Base-by-base conservation (phyloP, 2,888 invertebrate genomes). In the Conistra vaccinii region DNA sequence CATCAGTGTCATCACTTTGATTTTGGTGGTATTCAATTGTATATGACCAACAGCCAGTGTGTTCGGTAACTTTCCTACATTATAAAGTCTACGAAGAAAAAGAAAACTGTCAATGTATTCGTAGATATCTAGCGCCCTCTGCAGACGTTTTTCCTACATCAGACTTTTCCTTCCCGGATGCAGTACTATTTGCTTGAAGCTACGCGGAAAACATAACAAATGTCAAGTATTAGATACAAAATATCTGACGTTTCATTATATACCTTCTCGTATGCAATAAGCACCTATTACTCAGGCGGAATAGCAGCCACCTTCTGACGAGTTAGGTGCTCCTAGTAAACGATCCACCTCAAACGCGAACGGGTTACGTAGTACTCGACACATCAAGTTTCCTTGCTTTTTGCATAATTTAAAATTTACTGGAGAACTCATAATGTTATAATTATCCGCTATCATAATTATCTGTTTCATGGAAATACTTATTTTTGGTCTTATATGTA, bases 211-310 rank as follows among this genome's bases (percentile, higher is more conserved):
- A 51, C 81, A 81, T 81, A 85, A 71, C 7, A 32, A 66, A 53
- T 45, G 45, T 58, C 58, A 63, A 63, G 62, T 73, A 53, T 65
- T 66, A 69, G 63, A 39, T 51, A 73, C 62, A 67, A 70, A 58
- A 69, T 60, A 45, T 48, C 66, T 85, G 80, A 78, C 73, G 78
- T 68, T 75, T 81, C 73, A 77, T 83, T 87, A 87, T 88, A 91
- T 90, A 95, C 94, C 95, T 95, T 95, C 95, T 95, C 90, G 77
- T 89, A 85, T 87, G 93, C 91, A 95, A 93, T 96, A 95, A 91
- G 89, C 91, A 94, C 95, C 95, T 95, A 94, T 93, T 95, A 96
- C 95, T 90, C 89, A 81, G 84, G 83, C 86, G 84, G 89, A 88
- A 84, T 85, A 88, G 83, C 81, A 83, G 79, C 84, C 87, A 95